Evolutionary conservation across 2,888 invertebrate species (phyloP), one percentile per base, ranked within the genome.

Genomic region (Eilema caniola): DNA sequence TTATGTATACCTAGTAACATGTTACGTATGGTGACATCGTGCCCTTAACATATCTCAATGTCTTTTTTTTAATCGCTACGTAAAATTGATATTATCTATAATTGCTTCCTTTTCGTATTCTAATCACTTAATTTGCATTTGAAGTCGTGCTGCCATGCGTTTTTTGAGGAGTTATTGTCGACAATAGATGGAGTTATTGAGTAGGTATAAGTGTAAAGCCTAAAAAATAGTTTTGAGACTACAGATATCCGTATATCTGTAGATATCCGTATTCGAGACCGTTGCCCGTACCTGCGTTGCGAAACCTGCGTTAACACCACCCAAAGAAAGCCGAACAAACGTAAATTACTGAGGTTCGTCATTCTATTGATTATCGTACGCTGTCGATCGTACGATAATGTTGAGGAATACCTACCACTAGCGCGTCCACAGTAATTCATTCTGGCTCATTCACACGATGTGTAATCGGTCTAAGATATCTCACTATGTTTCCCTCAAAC

Each of bases 81-180:
- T 62, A 62, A 61, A 53, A 47, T 62, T 31, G 33, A 37, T 47
- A 57, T 59, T 66, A 56, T 33, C 62, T 67, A 24, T 62, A 20
- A 24, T 41, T 62, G 24, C 62, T 62, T 41, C 24, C 20, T 41
- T 10, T 16, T 12, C 25, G 16, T 41, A 25, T 62, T 41, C 16
- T 10, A 41, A 62, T 62, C 20, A 41, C 62, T 11, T 53, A 53
- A 53, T 53, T 53, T 7, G 53, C 53, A n/a, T 53, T 53, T n/a
- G 53, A 53, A 53, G 53, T n/a, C 53, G n/a, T n/a, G n/a, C 10
- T 20, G 10, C 20, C 20, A 10, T 53, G 53, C n/a, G n/a, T 53
- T 47, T 20, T 16, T 20, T 20, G 20, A 20, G 5, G 1, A 47
- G 7, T 1, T 7, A 20, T 47, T 16, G 14, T 16, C 41, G 3